Conservation (phyloP, 2,113 vertebrate species). For the Protomyctophum bolini region DNA sequence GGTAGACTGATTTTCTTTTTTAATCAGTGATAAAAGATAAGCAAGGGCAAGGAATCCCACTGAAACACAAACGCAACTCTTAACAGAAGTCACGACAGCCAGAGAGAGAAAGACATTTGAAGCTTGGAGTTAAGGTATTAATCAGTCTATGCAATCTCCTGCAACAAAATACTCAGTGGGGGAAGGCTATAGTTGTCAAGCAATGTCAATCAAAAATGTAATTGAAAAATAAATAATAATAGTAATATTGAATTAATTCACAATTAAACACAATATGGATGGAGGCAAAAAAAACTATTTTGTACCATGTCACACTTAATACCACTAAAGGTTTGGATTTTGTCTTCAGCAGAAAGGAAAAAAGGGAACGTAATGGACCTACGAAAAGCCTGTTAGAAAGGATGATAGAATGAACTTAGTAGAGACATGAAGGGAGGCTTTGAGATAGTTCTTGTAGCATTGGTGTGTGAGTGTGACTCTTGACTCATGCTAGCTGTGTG, state of each 20-base stretch:
- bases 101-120: background rate
- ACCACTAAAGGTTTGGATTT: slow-evolving; percentile 28
- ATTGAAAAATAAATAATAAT: slow-evolving; percentile 3
- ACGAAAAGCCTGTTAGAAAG: slow-evolving; percentile 16
- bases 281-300: slow-evolving; percentile 2
- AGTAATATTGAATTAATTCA: slow-evolving; percentile 11
- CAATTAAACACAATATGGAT: background rate
- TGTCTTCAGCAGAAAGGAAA: slow-evolving; percentile 41
- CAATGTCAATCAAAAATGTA: background rate
- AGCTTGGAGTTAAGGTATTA: background rate
- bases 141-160: slow-evolving; percentile 25
- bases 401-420: slow-evolving; percentile 39
- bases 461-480: slow-evolving; percentile 64
- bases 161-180: slow-evolving; percentile 8
- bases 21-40: slow-evolving; percentile 38
- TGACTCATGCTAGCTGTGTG: slow-evolving; percentile 36
- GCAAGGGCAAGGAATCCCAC: slow-evolving; percentile 43
- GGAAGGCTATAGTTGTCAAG: slow-evolving; percentile 20
- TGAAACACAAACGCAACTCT: slow-evolving; percentile 21
- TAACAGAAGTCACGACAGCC: slow-evolving; percentile 22
- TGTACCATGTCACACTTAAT: slow-evolving; percentile 17
- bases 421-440: slow-evolving; percentile 37
- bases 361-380: slow-evolving; percentile 51
- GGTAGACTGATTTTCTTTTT: slow-evolving; percentile 40
- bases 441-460: slow-evolving; percentile 52